Evolutionary conservation across 2,113 vertebrate species (phyloP), one percentile per base, ranked within the genome.

Genomic region (Rhizomys pruinosus): DNA sequence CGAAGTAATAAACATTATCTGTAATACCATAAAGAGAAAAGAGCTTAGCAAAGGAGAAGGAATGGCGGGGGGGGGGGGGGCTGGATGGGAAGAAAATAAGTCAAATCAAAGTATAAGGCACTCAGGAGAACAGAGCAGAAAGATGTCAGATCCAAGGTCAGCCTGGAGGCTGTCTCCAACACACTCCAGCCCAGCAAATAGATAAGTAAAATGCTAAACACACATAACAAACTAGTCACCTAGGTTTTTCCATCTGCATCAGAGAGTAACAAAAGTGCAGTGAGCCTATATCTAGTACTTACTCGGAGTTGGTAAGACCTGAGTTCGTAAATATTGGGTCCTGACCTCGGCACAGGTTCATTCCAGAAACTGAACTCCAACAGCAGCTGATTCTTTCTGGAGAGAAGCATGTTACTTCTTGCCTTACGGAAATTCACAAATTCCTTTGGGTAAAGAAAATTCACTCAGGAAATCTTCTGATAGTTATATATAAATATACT

Each of bases 361-460:
- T 99, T 99, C 99, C 99, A 99, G 98, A 99, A 99, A 92, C 99
- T 99, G 96, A 99, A 99, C 97, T 99, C 99, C 97, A 99, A 95
- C 68, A 99, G 97, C 55, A 99, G 97, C 93, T 99, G 99, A 96
- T 99, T 99, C 97, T 98, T 99, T 34, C 99, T 98, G 9, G 99
- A 99, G 20, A 99, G 98, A 89, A 99, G 98, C 99, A 99, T 99
- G 98, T 98, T 98, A 4, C 99, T 99, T 68, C 99, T 97, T 96
- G 99, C 98, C 20, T 98, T 98, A 79, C 99, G 98, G 96, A 99
- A 99, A 64, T 98, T 98, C 64, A 97, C 98, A 96, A 99, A 99
- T 81, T 98, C 98, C 99, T 99, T 94, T 32, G 96, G 96, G 97
- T 63, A 3, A 96, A 74, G 0, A 63, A 47, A 57, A 68, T 0